Conservation (phyloP, 2,797 vertebrate species). For the Sparus aurata region DNA sequence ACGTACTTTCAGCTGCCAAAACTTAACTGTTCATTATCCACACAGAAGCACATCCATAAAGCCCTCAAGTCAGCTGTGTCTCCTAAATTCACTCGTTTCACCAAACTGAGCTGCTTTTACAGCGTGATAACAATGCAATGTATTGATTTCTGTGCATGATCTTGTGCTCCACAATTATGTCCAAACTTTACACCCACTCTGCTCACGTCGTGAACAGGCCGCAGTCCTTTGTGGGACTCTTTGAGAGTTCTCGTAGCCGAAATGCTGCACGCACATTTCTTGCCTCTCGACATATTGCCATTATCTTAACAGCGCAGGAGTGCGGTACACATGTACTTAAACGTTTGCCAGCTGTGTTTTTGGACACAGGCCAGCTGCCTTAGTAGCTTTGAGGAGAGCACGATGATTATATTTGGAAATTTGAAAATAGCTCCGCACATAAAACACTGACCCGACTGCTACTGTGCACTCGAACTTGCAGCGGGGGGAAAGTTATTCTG, state of each 20-base stretch:
- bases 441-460: conserved; percentile 44
- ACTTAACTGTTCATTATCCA: neutral
- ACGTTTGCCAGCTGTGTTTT: conserved; percentile 66
- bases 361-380: conserved; percentile 58
- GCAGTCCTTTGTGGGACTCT: conserved; percentile 13
- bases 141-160: neutral
- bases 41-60: neutral
- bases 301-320: conserved; percentile 55
- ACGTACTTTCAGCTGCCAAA: neutral
- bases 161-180: neutral
- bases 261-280: conserved; percentile 14
- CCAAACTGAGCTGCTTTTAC: neutral
- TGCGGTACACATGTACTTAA: conserved; percentile 47
- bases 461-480: conserved; percentile 14
- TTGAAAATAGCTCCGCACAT: conserved; percentile 24
- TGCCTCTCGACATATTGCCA: conserved; percentile 35
- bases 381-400: conserved; percentile 49
- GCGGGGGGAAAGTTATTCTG: conserved; percentile 22
- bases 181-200: neutral
- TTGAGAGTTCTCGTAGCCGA: conserved; percentile 18
- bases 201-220: neutral
- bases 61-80: neutral
- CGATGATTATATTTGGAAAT: conserved; percentile 61
- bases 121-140: too few species aligned
- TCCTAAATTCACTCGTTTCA: too few species aligned